These are phyloP conservation scores for Corydoras maculifer DNA, from an alignment of 2,113 vertebrate species.

Conservation along the genomic window DNA sequence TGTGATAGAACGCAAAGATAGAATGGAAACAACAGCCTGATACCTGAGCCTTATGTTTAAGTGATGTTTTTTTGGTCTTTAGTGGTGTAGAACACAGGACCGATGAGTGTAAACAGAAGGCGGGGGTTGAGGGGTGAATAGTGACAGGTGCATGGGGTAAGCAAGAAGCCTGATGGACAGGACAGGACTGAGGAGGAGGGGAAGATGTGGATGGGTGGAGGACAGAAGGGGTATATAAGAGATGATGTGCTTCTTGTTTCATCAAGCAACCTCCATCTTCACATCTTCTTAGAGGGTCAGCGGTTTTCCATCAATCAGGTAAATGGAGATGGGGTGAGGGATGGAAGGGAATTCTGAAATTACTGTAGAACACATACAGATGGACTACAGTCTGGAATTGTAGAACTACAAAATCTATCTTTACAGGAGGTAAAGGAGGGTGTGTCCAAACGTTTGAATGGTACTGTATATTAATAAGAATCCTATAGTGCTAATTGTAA, in stretches of 20 bases:
- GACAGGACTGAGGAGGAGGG: conserved; percentile 16
- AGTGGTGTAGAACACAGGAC: conserved; percentile 13
- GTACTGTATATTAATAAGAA: too few species aligned
- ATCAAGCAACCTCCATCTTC: conserved; percentile 16
- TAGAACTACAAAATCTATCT: too few species aligned
- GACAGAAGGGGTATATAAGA: conserved; percentile 45
- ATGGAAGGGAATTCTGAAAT: neutral
- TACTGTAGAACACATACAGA: too few species aligned
- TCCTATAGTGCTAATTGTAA: too few species aligned
- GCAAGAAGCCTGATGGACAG: neutral
- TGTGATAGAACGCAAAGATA: conserved; percentile 2
- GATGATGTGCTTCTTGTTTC: neutral
- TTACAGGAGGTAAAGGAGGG: too few species aligned
- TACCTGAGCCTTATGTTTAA: neutral
- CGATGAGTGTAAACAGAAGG: conserved; percentile 29
- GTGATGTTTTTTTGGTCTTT: conserved; percentile 11
- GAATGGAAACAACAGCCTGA: neutral
- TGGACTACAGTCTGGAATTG: too few species aligned
- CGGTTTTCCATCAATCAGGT: conserved; percentile 36
- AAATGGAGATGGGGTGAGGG: conserved; percentile 13
- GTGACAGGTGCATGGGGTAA: conserved; percentile 16
- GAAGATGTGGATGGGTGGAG: conserved; percentile 49
- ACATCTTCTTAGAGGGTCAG: conserved; percentile 12
- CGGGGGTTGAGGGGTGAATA: conserved; percentile 15
- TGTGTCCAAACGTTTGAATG: too few species aligned